Evolutionary conservation across 1,140 invertebrate genomes (phyloP).

Genomic region (Oscheius sp.): DNA sequence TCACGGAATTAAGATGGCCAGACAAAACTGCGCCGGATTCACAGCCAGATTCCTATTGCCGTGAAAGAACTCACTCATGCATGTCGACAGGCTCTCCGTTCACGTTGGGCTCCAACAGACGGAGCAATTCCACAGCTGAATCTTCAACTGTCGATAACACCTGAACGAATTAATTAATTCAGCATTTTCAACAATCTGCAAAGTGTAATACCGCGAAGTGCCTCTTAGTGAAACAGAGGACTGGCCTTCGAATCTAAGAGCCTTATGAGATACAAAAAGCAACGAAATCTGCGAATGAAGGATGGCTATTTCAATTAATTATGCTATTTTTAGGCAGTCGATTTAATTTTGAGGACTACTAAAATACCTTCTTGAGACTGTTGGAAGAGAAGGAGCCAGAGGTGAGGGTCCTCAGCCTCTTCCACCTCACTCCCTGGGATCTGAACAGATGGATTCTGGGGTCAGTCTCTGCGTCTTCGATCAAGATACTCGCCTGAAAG

Average conservation of each 20-base stretch:
- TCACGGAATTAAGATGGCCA: too few relatives aligned
- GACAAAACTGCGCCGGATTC: too few relatives aligned
- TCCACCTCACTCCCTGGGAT: constrained; percentile 27
- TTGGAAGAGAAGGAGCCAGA: constrained; percentile 22
- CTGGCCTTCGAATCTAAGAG: too few relatives aligned
- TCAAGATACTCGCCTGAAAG: neutral
- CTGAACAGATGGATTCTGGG: constrained; percentile 26
- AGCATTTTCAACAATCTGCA: too few relatives aligned
- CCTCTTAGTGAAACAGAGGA: too few relatives aligned
- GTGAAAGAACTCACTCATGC: too few relatives aligned
- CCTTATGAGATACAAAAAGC: too few relatives aligned
- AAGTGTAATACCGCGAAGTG: too few relatives aligned
- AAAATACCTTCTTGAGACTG: constrained; percentile 29
- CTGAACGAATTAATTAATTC: neutral
- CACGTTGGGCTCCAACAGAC: neutral
- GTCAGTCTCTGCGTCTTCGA: constrained; percentile 22
- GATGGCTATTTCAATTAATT: neutral
- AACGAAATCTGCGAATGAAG: too few relatives aligned
- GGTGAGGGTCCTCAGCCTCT: constrained; percentile 23
- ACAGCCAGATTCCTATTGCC: too few relatives aligned
- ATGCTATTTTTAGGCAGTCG: too few relatives aligned
- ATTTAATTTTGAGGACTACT: too few relatives aligned
- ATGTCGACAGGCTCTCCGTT: constrained; percentile 26
- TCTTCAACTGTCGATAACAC: constrained; percentile 17
- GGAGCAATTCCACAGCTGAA: constrained; percentile 24